Base-by-base conservation (phyloP, 2,113 vertebrate species). In the Pavo muticus region DNA sequence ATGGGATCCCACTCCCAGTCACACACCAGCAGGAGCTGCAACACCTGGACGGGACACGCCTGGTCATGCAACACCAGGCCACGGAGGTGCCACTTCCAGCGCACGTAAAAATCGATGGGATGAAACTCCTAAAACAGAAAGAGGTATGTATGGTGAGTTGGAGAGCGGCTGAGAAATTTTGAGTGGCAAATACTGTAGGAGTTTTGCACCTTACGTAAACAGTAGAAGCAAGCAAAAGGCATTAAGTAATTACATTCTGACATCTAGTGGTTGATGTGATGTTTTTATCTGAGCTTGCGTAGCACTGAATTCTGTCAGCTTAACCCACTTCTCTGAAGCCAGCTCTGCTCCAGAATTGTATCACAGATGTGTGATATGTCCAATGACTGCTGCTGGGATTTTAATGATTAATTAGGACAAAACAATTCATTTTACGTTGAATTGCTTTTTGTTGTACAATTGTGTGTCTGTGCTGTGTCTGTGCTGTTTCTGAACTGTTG, bases 21-120 rank as follows among this genome's bases (percentile, higher is more conserved):
- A 99, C 73, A 99, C 99, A 1, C 99, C 99, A 23, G 98, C 99
- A 4, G 99, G 99, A 29, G 99, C 99, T 37, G 99, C 99, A 59
- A 99, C 99, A 2, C 99, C 99, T 0, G 99, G 99, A 10, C 98
- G 99, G 37, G 99, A 99, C 91, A 99, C 99, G 0, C 99, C 99
- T 1, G 99, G 99, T 2, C 99, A 99, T 0, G 99, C 99, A 4
- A 99, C 99, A 4, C 99, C 99, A 0, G 99, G 99, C 20, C 99
- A 99, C 0, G 99, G 99, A 17, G 99, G 99, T 0, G 98, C 99
- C 91, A 99, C 99, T 7, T 99, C 99, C 37, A 99, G 99, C 3
- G 99, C 99, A 15, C 99, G 99, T 59, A 99, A 99, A 97, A 99
- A 99, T 77, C 98, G 99, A 90, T 99, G 99, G 99, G 99, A 99